Evolutionary conservation across 2,888 invertebrate genomes (phyloP).

Genomic region (Antheraea yamamai): DNA sequence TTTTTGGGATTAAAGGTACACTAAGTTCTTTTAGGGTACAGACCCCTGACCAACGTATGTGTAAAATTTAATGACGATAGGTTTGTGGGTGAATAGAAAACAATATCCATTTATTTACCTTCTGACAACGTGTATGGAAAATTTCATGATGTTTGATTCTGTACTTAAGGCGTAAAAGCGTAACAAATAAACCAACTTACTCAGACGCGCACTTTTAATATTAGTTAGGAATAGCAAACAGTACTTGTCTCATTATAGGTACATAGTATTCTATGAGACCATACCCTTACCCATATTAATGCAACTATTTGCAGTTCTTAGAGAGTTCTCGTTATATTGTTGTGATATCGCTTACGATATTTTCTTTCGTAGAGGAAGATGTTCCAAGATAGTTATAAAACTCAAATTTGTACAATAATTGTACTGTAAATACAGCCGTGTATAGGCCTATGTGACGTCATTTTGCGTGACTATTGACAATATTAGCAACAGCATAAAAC

Average conservation of each 20-base stretch:
- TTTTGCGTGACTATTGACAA: constrained; percentile 24
- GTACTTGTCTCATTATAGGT: too few relatives aligned
- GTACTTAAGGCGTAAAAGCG: not conserved
- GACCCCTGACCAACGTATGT: too few relatives aligned
- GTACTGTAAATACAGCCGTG: not conserved
- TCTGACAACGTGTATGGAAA: not conserved
- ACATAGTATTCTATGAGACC: too few relatives aligned
- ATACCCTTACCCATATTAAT: too few relatives aligned
- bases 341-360: not conserved
- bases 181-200: not conserved
- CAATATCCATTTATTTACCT: too few relatives aligned
- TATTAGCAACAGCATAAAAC: constrained; percentile 28
- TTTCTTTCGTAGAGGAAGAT: not conserved
- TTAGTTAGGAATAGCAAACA: too few relatives aligned
- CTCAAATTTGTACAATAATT: not conserved
- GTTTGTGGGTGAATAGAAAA: too few relatives aligned
- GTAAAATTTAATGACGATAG: too few relatives aligned
- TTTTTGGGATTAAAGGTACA: too few relatives aligned
- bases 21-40: too few relatives aligned
- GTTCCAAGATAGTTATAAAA: not conserved
- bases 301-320: not conserved
- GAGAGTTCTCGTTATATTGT: not conserved
- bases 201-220: too few relatives aligned
- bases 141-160: not conserved
- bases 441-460: constrained; percentile 4